Percentiles rank a stretch among this genome's conserved stretches.
Conservation (phyloP, 2,888 invertebrate genomes). For the Sicus ferrugineus region DNA sequence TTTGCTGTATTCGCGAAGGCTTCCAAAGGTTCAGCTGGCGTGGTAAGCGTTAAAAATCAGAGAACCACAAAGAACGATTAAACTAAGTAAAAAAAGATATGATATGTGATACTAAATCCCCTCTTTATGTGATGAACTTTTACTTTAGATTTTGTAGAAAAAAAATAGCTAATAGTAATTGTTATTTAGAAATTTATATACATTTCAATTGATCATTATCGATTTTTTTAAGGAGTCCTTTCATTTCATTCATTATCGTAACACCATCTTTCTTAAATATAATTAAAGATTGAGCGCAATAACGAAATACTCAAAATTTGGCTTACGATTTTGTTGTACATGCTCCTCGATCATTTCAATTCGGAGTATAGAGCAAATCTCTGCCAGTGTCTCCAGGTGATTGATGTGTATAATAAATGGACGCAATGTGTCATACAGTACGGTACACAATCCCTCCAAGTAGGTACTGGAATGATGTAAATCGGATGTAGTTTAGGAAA, state of each 20-base stretch:
- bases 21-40: slow-evolving; percentile 71
- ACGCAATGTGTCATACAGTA: slow-evolving; percentile 89
- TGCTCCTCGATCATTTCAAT: slow-evolving; percentile 93
- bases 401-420: slow-evolving; percentile 96
- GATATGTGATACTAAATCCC: no score
- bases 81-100: not conserved
- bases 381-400: slow-evolving; percentile 96
- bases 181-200: no score
- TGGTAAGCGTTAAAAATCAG: no score
- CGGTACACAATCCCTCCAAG: slow-evolving; percentile 83
- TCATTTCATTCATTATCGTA: no score
- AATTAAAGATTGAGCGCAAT: no score
- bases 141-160: no score
- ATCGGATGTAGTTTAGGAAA: not conserved
- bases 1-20: slow-evolving; percentile 81
- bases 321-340: slow-evolving; percentile 81
- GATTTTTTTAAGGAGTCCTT: no score
- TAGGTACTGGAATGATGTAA: slow-evolving; percentile 69
- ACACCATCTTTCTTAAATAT: no score
- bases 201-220: no score
- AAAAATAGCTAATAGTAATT: no score
- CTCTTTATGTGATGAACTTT: no score
- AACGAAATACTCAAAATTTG: no score
- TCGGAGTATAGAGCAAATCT: slow-evolving; percentile 91
- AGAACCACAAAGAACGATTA: not conserved